Percentiles rank a stretch among this genome's conserved stretches.
phyloP scores from a whole-genome alignment of 2,888 invertebrate genomes.

The Fragum fragum region DNA sequence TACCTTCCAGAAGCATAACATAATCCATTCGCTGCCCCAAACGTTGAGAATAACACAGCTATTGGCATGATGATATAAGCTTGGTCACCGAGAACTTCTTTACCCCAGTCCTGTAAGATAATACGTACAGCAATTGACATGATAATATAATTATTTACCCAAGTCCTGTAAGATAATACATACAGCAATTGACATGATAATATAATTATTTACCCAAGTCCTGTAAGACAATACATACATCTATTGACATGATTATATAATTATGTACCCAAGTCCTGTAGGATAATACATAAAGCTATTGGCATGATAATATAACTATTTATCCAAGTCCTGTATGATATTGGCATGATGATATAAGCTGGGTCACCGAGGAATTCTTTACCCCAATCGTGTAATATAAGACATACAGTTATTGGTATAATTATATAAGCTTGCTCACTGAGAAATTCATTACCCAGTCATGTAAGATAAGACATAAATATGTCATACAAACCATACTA shows the following conservation, averaged over 20 bases:
- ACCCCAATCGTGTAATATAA: too few species aligned
- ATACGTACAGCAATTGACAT: conserved; percentile 78
- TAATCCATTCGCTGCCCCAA: conserved; percentile 75
- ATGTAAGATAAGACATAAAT: too few species aligned
- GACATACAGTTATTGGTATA: too few species aligned
- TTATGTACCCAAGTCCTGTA: conserved; percentile 75
- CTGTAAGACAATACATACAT: conserved; percentile 75
- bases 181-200: conserved; percentile 77
- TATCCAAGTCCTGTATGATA: too few species aligned
- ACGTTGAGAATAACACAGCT: conserved; percentile 75
- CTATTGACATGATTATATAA: conserved; percentile 74
- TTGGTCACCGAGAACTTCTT: conserved; percentile 66
- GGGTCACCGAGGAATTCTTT: too few species aligned
- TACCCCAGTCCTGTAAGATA: conserved; percentile 75
- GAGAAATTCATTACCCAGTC: too few species aligned
- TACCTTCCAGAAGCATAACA: conserved; percentile 87
- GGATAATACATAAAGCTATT: too few species aligned
- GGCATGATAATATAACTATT: too few species aligned
- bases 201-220: conserved; percentile 73
- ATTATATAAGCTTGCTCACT: too few species aligned
- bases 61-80: conserved; percentile 75
- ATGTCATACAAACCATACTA: too few species aligned
- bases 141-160: conserved; percentile 71
- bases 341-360: too few species aligned
- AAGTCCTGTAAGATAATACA: conserved; percentile 74